Percentiles rank a stretch among this genome's conserved stretches.
phyloP scores from a whole-genome alignment of 1,140 invertebrate genomes.

The Hylaeus anthracinus region DNA sequence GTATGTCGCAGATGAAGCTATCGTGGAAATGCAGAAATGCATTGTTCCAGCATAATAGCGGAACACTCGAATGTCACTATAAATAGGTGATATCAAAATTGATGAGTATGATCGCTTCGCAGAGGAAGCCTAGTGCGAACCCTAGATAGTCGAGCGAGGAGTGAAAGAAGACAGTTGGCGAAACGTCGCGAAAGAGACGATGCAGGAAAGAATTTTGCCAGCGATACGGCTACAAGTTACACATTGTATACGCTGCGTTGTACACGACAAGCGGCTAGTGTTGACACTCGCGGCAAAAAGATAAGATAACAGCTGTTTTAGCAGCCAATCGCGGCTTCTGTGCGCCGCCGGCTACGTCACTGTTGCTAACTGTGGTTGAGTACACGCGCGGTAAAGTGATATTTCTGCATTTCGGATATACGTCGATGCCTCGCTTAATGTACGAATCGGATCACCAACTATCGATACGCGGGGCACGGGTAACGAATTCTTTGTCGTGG shows the following conservation, averaged over 20 bases:
- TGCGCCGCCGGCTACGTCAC: constrained; percentile 56
- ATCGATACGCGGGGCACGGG: too few species aligned
- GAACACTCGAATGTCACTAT: too few species aligned
- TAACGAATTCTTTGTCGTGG: too few species aligned
- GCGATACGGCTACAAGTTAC: constrained; percentile 12
- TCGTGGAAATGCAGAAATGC: too few species aligned
- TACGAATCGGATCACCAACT: too few species aligned
- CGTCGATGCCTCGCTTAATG: not conserved
- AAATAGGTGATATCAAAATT: too few species aligned
- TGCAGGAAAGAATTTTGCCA: not conserved
- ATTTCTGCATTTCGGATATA: constrained; percentile 17
- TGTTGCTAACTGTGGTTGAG: constrained; percentile 61
- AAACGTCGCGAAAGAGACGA: not conserved
- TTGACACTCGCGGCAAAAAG: constrained; percentile 64
- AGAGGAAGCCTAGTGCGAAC: too few species aligned
- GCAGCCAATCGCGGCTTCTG: constrained; percentile 61
- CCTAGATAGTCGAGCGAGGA: not conserved
- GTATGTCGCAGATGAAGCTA: too few species aligned
- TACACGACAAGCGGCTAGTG: constrained; percentile 52
- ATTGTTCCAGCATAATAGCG: too few species aligned
- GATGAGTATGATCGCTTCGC: too few species aligned
- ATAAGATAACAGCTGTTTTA: constrained; percentile 67
- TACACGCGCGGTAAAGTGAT: constrained; percentile 30
- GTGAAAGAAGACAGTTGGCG: not conserved
- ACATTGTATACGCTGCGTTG: constrained; percentile 22